Conservation (phyloP, 2,797 vertebrate genomes). For the Pseudochaenichthys georgianus region DNA sequence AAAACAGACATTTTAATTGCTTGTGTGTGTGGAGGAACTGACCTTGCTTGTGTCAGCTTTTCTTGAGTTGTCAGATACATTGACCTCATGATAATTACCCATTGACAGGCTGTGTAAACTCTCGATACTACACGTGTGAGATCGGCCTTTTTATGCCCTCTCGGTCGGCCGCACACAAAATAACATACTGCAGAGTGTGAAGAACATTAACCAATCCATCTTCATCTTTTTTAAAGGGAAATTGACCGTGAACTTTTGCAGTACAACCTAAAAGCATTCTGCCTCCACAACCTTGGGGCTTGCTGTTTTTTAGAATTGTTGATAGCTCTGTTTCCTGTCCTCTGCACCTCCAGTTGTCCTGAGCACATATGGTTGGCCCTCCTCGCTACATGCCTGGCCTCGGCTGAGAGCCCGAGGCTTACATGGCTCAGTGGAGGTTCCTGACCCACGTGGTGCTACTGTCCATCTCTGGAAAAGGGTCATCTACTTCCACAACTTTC, state of each 20-base stretch:
- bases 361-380: slow-evolving; percentile 70
- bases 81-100: slow-evolving; percentile 66
- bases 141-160: slow-evolving; percentile 48
- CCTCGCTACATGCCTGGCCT: slow-evolving; percentile 56
- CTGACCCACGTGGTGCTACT: slow-evolving; percentile 71
- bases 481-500: neutral
- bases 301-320: slow-evolving; percentile 75
- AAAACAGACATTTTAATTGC: slow-evolving; percentile 55
- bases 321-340: slow-evolving; percentile 75
- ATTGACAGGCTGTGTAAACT: slow-evolving; percentile 84
- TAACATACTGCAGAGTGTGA: slow-evolving; percentile 15
- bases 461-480: slow-evolving; percentile 61
- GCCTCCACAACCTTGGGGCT: slow-evolving; percentile 56
- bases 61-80: slow-evolving; percentile 26
- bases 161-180: slow-evolving; percentile 3
- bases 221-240: slow-evolving; percentile 5
- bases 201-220: slow-evolving; percentile 74
- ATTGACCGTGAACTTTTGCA: slow-evolving; percentile 43
- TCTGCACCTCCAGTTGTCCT: slow-evolving; percentile 71
- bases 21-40: slow-evolving; percentile 36
- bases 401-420: slow-evolving; percentile 60
- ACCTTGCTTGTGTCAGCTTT: slow-evolving; percentile 52
- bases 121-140: slow-evolving; percentile 69
- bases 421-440: slow-evolving; percentile 65
- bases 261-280: slow-evolving; percentile 25